phyloP scores from a whole-genome alignment of 1,140 invertebrate species.

The Maniola jurtina region DNA sequence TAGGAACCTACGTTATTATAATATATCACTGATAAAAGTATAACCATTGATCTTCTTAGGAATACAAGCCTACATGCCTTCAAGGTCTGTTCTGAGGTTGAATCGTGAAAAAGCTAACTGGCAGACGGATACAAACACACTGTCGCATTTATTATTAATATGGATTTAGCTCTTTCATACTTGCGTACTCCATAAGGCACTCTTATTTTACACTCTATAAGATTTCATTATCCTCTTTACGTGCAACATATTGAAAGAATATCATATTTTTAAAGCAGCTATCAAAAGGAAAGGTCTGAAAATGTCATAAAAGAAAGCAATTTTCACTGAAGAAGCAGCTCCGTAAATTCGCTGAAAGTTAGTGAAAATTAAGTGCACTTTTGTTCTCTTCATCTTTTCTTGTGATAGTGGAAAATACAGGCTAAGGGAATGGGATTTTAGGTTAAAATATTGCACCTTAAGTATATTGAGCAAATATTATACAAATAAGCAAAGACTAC shows the following conservation, averaged over 20 bases:
- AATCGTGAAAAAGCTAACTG: neutral
- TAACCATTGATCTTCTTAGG: too few relatives aligned
- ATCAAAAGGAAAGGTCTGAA: conserved; percentile 33
- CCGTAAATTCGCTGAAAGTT: conserved; percentile 51
- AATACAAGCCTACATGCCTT: too few relatives aligned
- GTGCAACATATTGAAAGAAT: conserved; percentile 24
- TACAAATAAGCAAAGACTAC: too few relatives aligned
- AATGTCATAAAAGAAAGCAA: conserved; percentile 57
- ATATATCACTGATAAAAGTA: too few relatives aligned
- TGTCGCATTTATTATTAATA: too few relatives aligned
- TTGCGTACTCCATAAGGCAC: too few relatives aligned
- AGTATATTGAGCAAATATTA: too few relatives aligned
- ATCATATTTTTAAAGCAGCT: conserved; percentile 33
- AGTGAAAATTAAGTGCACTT: conserved; percentile 52
- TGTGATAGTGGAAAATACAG: neutral
- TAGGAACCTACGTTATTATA: too few relatives aligned
- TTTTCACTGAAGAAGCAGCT: conserved; percentile 47
- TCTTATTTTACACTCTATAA: neutral
- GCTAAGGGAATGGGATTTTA: neutral
- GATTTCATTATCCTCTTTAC: conserved; percentile 22
- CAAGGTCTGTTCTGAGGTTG: too few relatives aligned
- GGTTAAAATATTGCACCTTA: too few relatives aligned
- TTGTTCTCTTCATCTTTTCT: conserved; percentile 40
- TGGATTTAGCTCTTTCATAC: too few relatives aligned
- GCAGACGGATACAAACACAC: too few relatives aligned